A percentile compares a stretch with the other conserved stretches of the same genome.
Evolutionary conservation across 2,797 vertebrate species (phyloP).

Genomic region (Notolabrus celidotus): DNA sequence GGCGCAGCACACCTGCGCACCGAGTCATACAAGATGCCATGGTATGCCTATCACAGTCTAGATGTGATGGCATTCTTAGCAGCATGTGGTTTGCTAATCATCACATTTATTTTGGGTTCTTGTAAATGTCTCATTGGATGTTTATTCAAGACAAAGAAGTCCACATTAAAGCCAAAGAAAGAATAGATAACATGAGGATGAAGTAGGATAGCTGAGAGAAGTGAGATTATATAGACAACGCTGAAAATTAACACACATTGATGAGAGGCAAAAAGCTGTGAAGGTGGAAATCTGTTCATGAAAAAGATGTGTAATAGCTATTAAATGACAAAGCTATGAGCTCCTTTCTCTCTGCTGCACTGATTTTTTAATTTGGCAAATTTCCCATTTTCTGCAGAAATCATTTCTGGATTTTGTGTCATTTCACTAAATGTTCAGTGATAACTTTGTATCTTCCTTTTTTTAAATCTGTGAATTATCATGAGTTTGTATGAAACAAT

Average conservation of each 20-base stretch:
- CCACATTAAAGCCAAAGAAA: constrained; percentile 46
- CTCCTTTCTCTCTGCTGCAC: not conserved
- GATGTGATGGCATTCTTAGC: constrained; percentile 62
- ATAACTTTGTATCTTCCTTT: not conserved
- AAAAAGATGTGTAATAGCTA: not conserved
- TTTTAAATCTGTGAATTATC: not conserved
- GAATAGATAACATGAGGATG: constrained; percentile 37
- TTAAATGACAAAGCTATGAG: too few relatives aligned
- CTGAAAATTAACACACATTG: too few relatives aligned
- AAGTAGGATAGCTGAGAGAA: too few relatives aligned
- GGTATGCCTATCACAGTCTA: constrained; percentile 65
- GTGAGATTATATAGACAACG: not conserved
- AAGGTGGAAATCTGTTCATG: too few relatives aligned
- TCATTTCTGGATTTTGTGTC: not conserved
- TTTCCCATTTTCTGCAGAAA: not conserved
- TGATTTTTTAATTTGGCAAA: not conserved
- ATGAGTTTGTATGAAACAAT: not conserved
- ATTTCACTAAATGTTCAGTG: not conserved
- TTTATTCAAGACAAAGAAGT: constrained; percentile 29
- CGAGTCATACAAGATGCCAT: constrained; percentile 66
- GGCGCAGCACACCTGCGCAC: constrained; percentile 68
- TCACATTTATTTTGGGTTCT: constrained; percentile 5
- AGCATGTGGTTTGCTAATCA: constrained; percentile 21
- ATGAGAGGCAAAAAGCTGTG: too few relatives aligned
- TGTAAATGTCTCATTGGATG: constrained; percentile 37